A percentile compares a stretch with the other conserved stretches of the same genome.
These are phyloP conservation scores for Mus spicilegus DNA, from an alignment of 2,113 vertebrate species.

Conservation along the genomic window DNA sequence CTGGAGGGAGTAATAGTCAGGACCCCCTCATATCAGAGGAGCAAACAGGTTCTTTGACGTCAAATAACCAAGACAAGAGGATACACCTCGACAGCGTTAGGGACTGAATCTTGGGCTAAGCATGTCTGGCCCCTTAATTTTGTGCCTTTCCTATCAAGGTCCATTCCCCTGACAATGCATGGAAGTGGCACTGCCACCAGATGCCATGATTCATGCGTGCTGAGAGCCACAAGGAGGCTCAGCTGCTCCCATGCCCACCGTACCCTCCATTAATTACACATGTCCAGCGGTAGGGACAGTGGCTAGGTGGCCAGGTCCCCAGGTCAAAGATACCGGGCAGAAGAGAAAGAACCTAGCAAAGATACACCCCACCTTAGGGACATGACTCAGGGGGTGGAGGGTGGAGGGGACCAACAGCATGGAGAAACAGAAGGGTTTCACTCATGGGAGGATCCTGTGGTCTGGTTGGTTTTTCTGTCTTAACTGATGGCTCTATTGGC, in stretches of 20 bases:
- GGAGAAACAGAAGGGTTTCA: neutral
- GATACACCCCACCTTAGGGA: neutral
- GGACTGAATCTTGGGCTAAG: neutral
- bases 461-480: neutral
- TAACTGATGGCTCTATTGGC: neutral
- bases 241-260: neutral
- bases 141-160: neutral
- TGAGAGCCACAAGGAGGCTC: neutral
- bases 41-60: neutral
- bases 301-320: neutral
- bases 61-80: neutral
- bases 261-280: neutral
- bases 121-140: neutral
- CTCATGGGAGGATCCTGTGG: neutral
- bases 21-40: neutral
- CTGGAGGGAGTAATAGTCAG: neutral
- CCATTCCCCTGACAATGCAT: no score
- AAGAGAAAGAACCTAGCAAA: neutral
- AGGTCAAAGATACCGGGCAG: neutral
- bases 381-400: no score
- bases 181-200: neutral
- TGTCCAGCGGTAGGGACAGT: accelerated
- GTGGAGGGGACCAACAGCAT: accelerated
- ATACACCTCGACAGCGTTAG: accelerated
- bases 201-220: neutral